Conservation (phyloP, 2,113 vertebrate genomes). For the Chascanopsetta lugubris region DNA sequence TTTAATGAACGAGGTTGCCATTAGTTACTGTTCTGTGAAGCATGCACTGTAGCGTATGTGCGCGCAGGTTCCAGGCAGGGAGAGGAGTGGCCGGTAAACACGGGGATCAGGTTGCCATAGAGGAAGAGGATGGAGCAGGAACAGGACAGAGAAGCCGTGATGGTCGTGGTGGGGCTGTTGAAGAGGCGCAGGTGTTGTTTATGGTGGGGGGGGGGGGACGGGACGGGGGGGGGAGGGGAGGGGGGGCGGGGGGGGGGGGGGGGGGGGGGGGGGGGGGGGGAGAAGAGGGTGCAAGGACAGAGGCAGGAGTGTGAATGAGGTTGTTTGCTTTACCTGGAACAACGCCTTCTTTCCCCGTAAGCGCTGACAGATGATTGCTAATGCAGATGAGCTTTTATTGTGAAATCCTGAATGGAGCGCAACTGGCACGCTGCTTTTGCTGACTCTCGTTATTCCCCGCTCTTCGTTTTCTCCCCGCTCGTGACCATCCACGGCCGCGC, state of each 20-base stretch:
- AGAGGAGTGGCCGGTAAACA: slow-evolving; percentile 43
- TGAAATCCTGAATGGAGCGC: slow-evolving; percentile 47
- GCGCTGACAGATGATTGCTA: slow-evolving; percentile 59
- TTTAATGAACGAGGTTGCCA: slow-evolving; percentile 82
- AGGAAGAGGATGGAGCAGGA: slow-evolving; percentile 53
- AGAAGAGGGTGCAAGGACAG: slow-evolving; percentile 3
- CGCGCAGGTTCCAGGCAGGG: slow-evolving; percentile 42
- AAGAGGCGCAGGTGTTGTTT: slow-evolving; percentile 53
- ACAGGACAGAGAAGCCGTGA: slow-evolving; percentile 30
- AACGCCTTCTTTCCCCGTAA: slow-evolving; percentile 22
- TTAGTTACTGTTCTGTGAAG: slow-evolving; percentile 82
- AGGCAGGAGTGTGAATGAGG: slow-evolving; percentile 27
- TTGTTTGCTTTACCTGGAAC: slow-evolving; percentile 62
- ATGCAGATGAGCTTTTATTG: slow-evolving; percentile 66
- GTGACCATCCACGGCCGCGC: slow-evolving; percentile 4
- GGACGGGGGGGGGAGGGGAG: slow-evolving; percentile 17
- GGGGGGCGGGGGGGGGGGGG: slow-evolving; percentile 3
- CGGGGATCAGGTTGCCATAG: slow-evolving; percentile 64
- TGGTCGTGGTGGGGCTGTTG: slow-evolving; percentile 16
- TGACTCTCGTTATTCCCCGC: slow-evolving; percentile 28
- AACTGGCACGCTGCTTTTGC: slow-evolving; percentile 30
- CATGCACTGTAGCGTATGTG: slow-evolving; percentile 51
- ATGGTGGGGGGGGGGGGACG: slow-evolving; percentile 5
- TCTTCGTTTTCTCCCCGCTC: slow-evolving; percentile 9
- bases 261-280: slow-evolving; percentile 11